A percentile compares a stretch with the other conserved stretches of the same genome.
Evolutionary conservation across 1,140 invertebrate genomes (phyloP).

Genomic region (Tyrophagus putrescentiae): DNA sequence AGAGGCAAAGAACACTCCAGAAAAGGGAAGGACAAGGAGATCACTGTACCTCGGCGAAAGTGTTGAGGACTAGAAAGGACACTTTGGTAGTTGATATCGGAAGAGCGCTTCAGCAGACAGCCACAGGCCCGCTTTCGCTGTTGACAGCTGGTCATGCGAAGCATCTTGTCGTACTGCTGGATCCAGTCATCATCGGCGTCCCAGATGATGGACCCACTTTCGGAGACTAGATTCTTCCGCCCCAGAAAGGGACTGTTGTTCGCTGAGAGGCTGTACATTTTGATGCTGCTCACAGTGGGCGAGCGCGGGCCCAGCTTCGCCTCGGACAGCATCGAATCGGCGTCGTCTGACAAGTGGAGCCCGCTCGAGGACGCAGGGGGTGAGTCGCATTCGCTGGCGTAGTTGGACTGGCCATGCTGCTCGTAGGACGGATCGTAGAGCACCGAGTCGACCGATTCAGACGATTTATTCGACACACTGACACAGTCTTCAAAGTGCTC

Average conservation of each 20-base stretch:
- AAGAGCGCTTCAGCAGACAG: constrained; percentile 15
- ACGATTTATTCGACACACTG: constrained; percentile 12
- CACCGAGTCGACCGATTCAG: constrained; percentile 6
- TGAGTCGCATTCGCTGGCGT: constrained; percentile 2
- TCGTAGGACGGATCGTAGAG: background rate
- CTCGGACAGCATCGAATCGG: background rate
- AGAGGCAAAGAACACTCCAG: background rate
- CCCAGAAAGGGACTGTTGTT: constrained; percentile 13
- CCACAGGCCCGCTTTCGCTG: constrained; percentile 24
- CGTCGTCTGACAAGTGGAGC: background rate
- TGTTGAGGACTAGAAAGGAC: constrained; percentile 5
- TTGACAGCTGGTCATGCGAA: constrained; percentile 27
- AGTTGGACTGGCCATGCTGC: constrained; percentile 8
- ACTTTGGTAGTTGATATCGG: background rate
- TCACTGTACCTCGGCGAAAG: constrained; percentile 1
- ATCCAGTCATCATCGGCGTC: constrained; percentile 41
- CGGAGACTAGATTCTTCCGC: constrained; percentile 17
- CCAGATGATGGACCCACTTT: constrained; percentile 32
- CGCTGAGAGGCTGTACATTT: constrained; percentile 1
- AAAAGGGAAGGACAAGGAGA: background rate
- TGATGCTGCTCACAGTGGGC: background rate
- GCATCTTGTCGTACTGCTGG: constrained; percentile 41
- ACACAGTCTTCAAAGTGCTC: background rate
- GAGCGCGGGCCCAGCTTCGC: background rate
- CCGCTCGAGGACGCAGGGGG: background rate